Base-by-base conservation (phyloP, 2,113 vertebrate genomes). In the Cyphomyrus discorhynchus region DNA sequence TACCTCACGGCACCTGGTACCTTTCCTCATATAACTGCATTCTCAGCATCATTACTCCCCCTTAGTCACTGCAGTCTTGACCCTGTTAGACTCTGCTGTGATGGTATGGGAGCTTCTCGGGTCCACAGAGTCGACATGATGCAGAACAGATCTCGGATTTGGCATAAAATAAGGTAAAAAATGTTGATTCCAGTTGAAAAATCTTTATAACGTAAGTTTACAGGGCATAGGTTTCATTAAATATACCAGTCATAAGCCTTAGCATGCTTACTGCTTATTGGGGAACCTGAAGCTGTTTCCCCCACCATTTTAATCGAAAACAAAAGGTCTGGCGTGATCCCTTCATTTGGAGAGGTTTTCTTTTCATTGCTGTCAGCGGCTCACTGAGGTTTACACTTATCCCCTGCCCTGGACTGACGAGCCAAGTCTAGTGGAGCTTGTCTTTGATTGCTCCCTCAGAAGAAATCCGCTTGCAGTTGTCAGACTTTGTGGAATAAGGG, bases 321-420 rank as follows among this genome's bases (percentile, higher is more conserved):
- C 56, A 88, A 66, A 24, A 66, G 45, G 27, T 46, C 35, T 88
- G 39, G 87, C 5, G 39, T 39, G 85, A 87, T 87, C 49, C 50
- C 85, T 31, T 88, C 58, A 42, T 66, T 66, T 42, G 58, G 39
- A 88, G 58, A 62, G 56, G 52, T 21, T 87, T 58, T 19, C 47
- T 39, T 62, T 88, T 88, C 87, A 17, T 53, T 53, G 56, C 56
- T 62, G 87, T 66, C 31, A 24, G 56, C 0, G 17, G 35, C 21
- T 88, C 53, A 62, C 46, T 88, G 53, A 88, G 74, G 49, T 82
- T 89, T 58, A 46, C 88, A 10, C 77, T 27, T 53, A 45, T 80
- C 77, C 50, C 88, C 39, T 52, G 35, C 50, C 39, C 49, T 45
- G 74, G 88, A 45, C 35, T 35, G 39, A 17, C 53, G 3, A 56